phyloP scores from a whole-genome alignment of 37 sponge, comb jelly and placozoan genomes.

The Crambe crambe region DNA sequence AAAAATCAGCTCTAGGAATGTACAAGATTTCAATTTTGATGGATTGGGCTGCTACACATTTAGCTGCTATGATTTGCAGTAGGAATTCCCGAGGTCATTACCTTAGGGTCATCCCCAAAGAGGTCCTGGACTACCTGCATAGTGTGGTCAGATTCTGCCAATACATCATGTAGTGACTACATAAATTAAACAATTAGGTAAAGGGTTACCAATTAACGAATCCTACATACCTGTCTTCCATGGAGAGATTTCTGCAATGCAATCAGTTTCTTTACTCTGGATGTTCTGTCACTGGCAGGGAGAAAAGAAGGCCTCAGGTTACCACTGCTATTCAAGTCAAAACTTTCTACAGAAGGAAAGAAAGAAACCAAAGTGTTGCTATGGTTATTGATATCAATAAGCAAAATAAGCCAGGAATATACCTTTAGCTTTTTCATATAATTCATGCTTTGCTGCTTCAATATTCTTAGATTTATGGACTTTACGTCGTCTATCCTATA shows the following conservation, averaged over 20 bases:
- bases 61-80: no score
- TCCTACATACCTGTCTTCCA: slow-evolving; percentile 23
- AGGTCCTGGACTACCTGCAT: slow-evolving; percentile 51
- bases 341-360: background rate
- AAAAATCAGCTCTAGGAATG: no score
- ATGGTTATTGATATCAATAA: background rate
- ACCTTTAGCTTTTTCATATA: slow-evolving; percentile 56
- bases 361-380: background rate
- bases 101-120: slow-evolving; percentile 74
- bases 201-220: no score
- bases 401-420: background rate
- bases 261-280: background rate
- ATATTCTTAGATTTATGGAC: slow-evolving; percentile 44
- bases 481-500: slow-evolving; percentile 31
- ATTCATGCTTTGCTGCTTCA: slow-evolving; percentile 51
- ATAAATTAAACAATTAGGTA: background rate
- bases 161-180: slow-evolving; percentile 37
- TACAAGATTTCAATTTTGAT: no score
- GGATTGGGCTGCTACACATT: no score
- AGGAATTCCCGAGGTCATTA: no score
- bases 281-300: background rate
- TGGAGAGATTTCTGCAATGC: slow-evolving; percentile 16
- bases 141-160: slow-evolving; percentile 51
- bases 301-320: slow-evolving; percentile 24
- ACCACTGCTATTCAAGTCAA: slow-evolving; percentile 25